These are phyloP conservation scores for Phylloscopus trochilus DNA, from an alignment of 2,113 vertebrate species.

Conservation along the genomic window DNA sequence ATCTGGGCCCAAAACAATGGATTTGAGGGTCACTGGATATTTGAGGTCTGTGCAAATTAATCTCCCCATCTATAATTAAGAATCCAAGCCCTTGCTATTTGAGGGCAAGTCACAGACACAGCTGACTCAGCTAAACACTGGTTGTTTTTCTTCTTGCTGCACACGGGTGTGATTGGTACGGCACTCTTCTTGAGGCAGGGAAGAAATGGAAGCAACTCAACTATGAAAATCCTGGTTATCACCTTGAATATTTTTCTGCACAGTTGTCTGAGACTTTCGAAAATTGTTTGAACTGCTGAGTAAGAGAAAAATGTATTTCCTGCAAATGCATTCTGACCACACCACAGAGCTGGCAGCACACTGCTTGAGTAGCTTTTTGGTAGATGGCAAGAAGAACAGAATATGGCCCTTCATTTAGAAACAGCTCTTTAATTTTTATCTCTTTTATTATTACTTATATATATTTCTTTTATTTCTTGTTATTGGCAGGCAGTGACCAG, in stretches of 20 bases:
- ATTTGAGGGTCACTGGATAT: background rate
- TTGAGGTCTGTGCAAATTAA: background rate
- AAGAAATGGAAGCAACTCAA: background rate
- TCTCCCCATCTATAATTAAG: slow-evolving; percentile 11
- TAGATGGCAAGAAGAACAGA: background rate
- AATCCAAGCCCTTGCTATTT: background rate
- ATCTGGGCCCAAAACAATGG: background rate
- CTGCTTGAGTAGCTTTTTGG: background rate
- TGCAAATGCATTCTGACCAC: background rate
- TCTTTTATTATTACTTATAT: slow-evolving; percentile 32
- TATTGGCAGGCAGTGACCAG: slow-evolving; percentile 32
- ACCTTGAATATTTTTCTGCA: background rate
- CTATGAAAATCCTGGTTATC: background rate
- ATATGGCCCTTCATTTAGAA: slow-evolving; percentile 5
- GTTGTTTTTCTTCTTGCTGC: background rate
- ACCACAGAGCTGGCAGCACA: background rate
- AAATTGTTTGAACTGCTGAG: background rate
- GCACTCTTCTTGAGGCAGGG: background rate
- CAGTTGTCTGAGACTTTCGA: background rate
- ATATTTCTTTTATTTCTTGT: slow-evolving; percentile 4
- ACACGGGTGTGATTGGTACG: background rate
- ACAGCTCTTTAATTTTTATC: slow-evolving; percentile 52
- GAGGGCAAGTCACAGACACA: background rate
- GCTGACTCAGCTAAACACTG: slow-evolving; percentile 21
- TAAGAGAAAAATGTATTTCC: background rate